Base-by-base conservation (phyloP, 2,113 vertebrate species). In the Monopterus albus region DNA sequence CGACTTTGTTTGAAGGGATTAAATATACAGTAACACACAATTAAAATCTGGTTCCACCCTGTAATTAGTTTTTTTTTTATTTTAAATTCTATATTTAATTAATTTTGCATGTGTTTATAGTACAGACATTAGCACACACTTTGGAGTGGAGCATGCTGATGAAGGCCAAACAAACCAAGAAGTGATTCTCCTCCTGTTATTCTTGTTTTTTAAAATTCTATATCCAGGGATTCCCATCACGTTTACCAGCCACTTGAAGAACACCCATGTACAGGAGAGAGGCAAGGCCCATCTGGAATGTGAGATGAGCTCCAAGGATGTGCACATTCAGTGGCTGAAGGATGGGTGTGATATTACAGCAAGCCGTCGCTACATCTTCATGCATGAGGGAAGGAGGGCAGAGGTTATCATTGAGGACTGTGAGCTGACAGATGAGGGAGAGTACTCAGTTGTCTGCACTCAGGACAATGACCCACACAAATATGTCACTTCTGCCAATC, bases 181-280 rank as follows among this genome's bases (percentile, higher is more conserved):
- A 23, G 5, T 12, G 15, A 47, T 15, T 38, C 2, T 60, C 14
- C 29, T 21, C 11, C 3, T 61, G 45, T 33, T 29, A 28, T 29
- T 2, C 9, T 29, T 4, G 3, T 10, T 5, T 29, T 3, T 40
- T 66, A 55, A 8, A 20, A 36, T 49, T 43, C 67, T 23, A 3
- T 4, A 4, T 38, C n/a, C 35, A 40, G 91, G 85, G 51, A 75
- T 88, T 75, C 89, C 85, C 57, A 79, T 93, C 70, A 88, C 86
- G 42, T 94, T 94, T 42, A 28, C 72, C 59, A 93, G 84, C 62
- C 75, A 74, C 38, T 58, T 93, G 70, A 94, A 91, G 73, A 94
- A 87, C 1, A 67, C 51, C 3, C 46, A 35, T 1, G 78, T 86
- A 53, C 92, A 90, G 83, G 89, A 88, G 65, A 94, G 87, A 47